Base-by-base conservation (phyloP, 2,797 vertebrate genomes). In the Lophius americanus region DNA sequence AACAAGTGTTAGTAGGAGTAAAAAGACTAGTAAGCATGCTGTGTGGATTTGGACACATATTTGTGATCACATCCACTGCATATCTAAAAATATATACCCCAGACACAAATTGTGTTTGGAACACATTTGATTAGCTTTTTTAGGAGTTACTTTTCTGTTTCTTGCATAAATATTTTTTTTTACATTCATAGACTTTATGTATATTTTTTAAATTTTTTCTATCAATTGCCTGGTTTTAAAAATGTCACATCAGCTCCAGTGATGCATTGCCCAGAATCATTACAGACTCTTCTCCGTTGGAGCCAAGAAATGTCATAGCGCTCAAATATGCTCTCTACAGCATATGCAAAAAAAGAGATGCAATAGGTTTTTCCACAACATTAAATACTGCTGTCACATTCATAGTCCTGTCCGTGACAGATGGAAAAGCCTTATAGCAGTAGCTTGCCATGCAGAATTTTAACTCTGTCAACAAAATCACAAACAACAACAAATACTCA, bases 401-500 rank as follows among this genome's bases (percentile, higher is more conserved):
- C 68, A 51, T 61, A 49, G 37, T 38, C 42, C 36, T 61, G 72
- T 81, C 23, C 42, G 38, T 61, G 72, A 82, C 23, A 9, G 35
- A 70, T 67, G 64, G 42, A 71, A 73, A 83, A 74, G 32, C 41
- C 13, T 52, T 36, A 57, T n/a, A 48, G 33, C 64, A 68, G 54
- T 13, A 62, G 46, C 67, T 77, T 64, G 73, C 64, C 51, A 73
- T 76, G 69, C 67, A 51, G 56, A 55, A 70, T 55, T 74, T 78
- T 14, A 42, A 64, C 51, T 56, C 66, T 55, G 55, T 52, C 68
- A 73, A 61, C 58, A 37, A 51, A 68, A 75, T 77, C 50, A 3
- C 12, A 44, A 4, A 68, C 76, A 76, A 68, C 76, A 76, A 64
- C 66, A 73, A 68, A 56, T 74, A 73, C 73, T 77, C 37, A 64